These are phyloP conservation scores for Bombyx mandarina DNA, from an alignment of 1,140 invertebrate genomes.

Conservation along the genomic window DNA sequence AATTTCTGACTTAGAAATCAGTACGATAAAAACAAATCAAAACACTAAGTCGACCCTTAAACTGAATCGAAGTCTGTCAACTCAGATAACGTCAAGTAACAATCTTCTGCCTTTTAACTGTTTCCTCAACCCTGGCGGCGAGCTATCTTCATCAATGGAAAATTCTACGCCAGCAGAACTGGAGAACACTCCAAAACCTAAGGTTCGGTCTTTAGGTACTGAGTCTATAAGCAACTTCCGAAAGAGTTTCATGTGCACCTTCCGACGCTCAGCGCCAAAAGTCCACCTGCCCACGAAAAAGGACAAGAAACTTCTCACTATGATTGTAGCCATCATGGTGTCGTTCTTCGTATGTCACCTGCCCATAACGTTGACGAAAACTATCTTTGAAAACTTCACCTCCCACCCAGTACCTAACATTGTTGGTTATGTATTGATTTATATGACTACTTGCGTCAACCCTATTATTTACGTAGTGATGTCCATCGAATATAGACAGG, in stretches of 20 bases:
- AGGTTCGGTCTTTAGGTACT: slow-evolving; percentile 6
- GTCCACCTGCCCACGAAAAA: slow-evolving; percentile 78
- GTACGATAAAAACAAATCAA: too few relatives aligned
- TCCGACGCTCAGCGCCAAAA: slow-evolving; percentile 44
- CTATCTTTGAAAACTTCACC: slow-evolving; percentile 72
- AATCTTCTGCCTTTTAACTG: slow-evolving; percentile 22
- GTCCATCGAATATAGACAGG: slow-evolving; percentile 87
- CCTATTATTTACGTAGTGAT: slow-evolving; percentile 90
- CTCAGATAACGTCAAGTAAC: too few relatives aligned
- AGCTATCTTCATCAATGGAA: slow-evolving; percentile 49
- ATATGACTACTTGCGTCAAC: slow-evolving; percentile 87
- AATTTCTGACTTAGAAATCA: slow-evolving; percentile 6
- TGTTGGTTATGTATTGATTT: slow-evolving; percentile 83
- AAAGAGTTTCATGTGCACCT: slow-evolving; percentile 25
- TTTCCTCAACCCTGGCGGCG: slow-evolving; percentile 17
- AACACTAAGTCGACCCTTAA: too few relatives aligned
- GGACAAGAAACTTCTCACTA: slow-evolving; percentile 83
- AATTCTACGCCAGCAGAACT: slow-evolving; percentile 29
- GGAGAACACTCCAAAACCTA: slow-evolving; percentile 11
- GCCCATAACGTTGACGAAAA: slow-evolving; percentile 84
- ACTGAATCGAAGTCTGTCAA: too few relatives aligned
- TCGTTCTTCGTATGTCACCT: slow-evolving; percentile 85
- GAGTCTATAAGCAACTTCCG: slow-evolving; percentile 17
- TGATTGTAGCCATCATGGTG: slow-evolving; percentile 88
- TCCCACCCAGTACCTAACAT: slow-evolving; percentile 78